A percentile compares a stretch with the other conserved stretches of the same genome.
Evolutionary conservation across 2,113 vertebrate genomes (phyloP).

Genomic region (Oryzias celebensis): DNA sequence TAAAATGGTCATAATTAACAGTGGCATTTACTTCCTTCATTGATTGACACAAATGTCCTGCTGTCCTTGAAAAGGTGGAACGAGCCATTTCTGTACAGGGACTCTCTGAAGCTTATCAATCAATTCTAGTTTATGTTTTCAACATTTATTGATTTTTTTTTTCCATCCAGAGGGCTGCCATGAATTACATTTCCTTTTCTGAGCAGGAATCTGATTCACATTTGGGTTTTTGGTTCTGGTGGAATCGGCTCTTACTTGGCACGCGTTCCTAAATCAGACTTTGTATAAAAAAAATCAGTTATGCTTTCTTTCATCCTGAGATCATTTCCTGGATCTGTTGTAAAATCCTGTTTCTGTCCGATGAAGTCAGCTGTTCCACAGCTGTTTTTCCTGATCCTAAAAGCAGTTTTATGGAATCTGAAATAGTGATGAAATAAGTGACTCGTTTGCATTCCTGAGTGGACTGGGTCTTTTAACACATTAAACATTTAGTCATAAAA

Average conservation of each 20-base stretch:
- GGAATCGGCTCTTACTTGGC: too few species aligned
- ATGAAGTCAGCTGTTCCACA: too few species aligned
- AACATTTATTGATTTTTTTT: slow-evolving; percentile 49
- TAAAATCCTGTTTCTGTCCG: too few species aligned
- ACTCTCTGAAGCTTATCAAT: slow-evolving; percentile 29
- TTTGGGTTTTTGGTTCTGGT: not conserved
- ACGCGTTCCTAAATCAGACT: too few species aligned
- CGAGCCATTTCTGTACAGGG: slow-evolving; percentile 16
- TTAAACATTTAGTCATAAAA: slow-evolving; percentile 8
- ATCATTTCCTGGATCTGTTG: too few species aligned
- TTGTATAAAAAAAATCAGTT: too few species aligned
- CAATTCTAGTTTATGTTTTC: slow-evolving; percentile 46
- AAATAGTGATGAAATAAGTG: slow-evolving; percentile 20
- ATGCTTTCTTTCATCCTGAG: too few species aligned
- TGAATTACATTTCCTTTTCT: slow-evolving; percentile 21
- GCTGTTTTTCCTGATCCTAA: too few species aligned
- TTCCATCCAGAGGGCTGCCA: slow-evolving; percentile 21
- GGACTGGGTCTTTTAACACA: not conserved
- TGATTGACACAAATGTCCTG: slow-evolving; percentile 9
- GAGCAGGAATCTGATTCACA: not conserved
- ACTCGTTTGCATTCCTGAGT: not conserved
- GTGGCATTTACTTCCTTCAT: slow-evolving; percentile 27
- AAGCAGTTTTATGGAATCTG: too few species aligned
- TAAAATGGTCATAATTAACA: slow-evolving; percentile 5
- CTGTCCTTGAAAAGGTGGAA: slow-evolving; percentile 23